Conservation (phyloP, 2,797 vertebrate genomes). For the Masticophis lateralis region DNA sequence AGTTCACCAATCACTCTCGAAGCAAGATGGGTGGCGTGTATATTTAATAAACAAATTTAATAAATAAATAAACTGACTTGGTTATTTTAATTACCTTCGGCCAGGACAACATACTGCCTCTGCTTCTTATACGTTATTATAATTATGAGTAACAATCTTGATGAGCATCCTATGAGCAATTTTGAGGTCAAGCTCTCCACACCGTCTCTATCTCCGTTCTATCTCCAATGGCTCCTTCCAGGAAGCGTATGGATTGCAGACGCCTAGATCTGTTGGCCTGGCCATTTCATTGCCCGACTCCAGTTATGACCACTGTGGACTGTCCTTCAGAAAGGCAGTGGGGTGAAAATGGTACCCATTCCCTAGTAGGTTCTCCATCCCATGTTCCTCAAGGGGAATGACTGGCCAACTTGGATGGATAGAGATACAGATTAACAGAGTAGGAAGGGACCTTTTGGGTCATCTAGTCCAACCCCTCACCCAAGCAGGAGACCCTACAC, state of each 20-base stretch:
- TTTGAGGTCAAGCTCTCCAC: background rate
- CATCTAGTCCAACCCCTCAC: no score
- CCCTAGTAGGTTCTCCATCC: background rate
- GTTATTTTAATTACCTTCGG: background rate
- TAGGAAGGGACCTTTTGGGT: no score
- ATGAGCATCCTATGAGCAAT: background rate
- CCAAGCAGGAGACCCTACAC: no score
- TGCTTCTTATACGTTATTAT: background rate
- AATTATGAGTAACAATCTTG: background rate
- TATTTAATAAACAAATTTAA: background rate
- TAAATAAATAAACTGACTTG: background rate
- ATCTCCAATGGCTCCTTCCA: background rate
- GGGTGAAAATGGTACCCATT: background rate
- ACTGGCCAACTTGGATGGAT: background rate
- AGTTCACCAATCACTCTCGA: background rate
- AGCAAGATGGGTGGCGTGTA: background rate
- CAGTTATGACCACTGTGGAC: background rate
- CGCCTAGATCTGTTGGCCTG: background rate
- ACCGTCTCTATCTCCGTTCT: background rate
- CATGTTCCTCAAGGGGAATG: background rate
- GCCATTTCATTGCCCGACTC: background rate
- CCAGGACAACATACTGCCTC: background rate
- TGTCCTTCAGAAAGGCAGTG: background rate
- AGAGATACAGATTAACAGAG: background rate
- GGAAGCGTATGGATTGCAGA: accelerated